Percentiles rank a stretch among this genome's conserved stretches.
Evolutionary conservation across 2,797 vertebrate genomes (phyloP).

Genomic region (Calcarius lapponicus): DNA sequence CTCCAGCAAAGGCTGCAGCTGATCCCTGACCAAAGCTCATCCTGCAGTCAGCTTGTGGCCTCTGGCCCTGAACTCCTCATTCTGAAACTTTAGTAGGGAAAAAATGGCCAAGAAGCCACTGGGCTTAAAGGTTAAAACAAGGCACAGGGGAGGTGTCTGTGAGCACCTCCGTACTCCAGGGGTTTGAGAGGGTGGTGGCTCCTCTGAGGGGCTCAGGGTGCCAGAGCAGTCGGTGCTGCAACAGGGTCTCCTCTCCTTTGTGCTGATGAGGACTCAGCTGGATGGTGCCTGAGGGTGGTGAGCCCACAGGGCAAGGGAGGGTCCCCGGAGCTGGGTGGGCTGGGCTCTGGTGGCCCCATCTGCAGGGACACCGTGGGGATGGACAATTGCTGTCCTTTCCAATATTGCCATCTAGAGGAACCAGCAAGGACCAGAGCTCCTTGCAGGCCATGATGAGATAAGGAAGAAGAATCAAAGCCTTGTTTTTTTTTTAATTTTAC

Average conservation of each 20-base stretch:
- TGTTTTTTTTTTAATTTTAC: rapidly evolving
- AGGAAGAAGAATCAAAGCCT: background rate
- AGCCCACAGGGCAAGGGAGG: background rate
- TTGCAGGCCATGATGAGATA: background rate
- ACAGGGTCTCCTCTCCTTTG: background rate
- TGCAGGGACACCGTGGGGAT: rapidly evolving
- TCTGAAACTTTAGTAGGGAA: background rate
- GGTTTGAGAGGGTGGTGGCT: background rate
- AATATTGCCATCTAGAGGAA: conserved; percentile 70
- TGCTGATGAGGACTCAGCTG: background rate
- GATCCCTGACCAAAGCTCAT: background rate
- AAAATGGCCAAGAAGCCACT: background rate
- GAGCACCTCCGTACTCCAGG: background rate
- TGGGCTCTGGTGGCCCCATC: background rate
- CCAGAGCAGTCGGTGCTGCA: rapidly evolving
- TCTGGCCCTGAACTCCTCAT: background rate
- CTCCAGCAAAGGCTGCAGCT: background rate
- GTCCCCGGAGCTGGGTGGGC: background rate
- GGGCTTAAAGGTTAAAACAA: background rate
- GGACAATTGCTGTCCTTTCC: conserved; percentile 11
- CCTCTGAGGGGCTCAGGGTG: background rate
- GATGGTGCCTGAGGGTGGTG: rapidly evolving
- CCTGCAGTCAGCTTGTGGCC: background rate
- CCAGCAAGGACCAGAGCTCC: conserved; percentile 22
- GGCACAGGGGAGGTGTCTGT: too few species aligned